Evolutionary conservation across 2,797 vertebrate species (phyloP), one percentile per base, ranked within the genome.

Genomic region (Dendrocincla fuliginosa): DNA sequence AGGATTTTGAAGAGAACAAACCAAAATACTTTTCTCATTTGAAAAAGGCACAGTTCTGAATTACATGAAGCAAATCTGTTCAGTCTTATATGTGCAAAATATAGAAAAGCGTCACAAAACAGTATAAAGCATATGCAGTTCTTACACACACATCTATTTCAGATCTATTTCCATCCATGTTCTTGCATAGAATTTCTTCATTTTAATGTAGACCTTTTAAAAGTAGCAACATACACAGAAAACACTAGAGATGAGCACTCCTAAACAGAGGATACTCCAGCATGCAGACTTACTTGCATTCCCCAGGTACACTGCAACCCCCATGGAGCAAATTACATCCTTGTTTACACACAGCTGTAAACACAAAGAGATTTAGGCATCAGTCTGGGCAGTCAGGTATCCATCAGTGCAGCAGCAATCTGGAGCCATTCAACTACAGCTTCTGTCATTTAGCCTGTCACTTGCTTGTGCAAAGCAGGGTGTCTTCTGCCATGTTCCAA

Each of bases 321-420:
- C 99, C 99, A 13, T 99, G 98, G 75, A 98, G 95, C 69, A 98
- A 96, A 95, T 98, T 99, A 96, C 99, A 99, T 79, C 99, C 99
- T 93, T 98, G 99, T 93, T 98, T 99, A 96, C 99, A 99, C 96
- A 99, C 98, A 33, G 99, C 99, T 99, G 97, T 30, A 78, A 90
- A 96, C 2, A 94, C 65, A 95, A 89, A 92, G 70, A 89, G 42
- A 53, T 82, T 49, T 42, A 47, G 65, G 63, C 60, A 90, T 92
- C 65, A 95, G 79, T 76, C 52, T 47, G 35, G 70, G 49, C 55
- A 95, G 65, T 6, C 23, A 69, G n/a, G 24, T 61, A 24, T 41
- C 28, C 33, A 25, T 30, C 19, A 44, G 10, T 18, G 50, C 28
- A 93, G 50, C 73, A 91, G 57, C 18, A 47, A 13, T 3, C 17